Conservation (phyloP, 1,140 invertebrate genomes). For the Procambarus clarkii region DNA sequence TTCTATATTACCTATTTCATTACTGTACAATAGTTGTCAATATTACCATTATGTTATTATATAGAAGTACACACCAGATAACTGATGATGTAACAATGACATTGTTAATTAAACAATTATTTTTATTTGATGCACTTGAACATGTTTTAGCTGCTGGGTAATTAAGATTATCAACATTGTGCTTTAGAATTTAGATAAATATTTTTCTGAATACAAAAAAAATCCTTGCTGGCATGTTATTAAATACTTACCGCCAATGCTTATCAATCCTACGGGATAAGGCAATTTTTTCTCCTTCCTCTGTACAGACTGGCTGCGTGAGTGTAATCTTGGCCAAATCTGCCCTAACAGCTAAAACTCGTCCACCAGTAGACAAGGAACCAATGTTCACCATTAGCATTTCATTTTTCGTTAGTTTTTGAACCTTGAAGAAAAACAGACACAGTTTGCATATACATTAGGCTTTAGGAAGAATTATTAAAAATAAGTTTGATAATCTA, state of each 20-base stretch:
- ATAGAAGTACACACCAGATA: no score
- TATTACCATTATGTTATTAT: no score
- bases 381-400: slow-evolving; percentile 99
- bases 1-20: no score
- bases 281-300: slow-evolving; percentile 98
- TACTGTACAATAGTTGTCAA: no score
- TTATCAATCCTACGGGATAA: slow-evolving; percentile 98
- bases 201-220: neutral
- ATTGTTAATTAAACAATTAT: no score
- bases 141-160: neutral
- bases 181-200: neutral
- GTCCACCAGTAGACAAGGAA: slow-evolving; percentile 97
- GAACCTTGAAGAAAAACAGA: slow-evolving; percentile 79
- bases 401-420: slow-evolving; percentile 92
- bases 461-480: no score
- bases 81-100: no score
- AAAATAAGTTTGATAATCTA: no score
- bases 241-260: slow-evolving; percentile 91
- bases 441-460: no score
- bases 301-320: slow-evolving; percentile 98
- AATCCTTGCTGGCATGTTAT: neutral
- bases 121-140: no score
- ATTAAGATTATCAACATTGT: neutral
- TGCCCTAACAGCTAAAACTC: slow-evolving; percentile 95
- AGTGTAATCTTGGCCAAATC: slow-evolving; percentile 98